These are phyloP conservation scores for Rhinolophus sinicus DNA, from an alignment of 2,113 vertebrate genomes.

Conservation along the genomic window DNA sequence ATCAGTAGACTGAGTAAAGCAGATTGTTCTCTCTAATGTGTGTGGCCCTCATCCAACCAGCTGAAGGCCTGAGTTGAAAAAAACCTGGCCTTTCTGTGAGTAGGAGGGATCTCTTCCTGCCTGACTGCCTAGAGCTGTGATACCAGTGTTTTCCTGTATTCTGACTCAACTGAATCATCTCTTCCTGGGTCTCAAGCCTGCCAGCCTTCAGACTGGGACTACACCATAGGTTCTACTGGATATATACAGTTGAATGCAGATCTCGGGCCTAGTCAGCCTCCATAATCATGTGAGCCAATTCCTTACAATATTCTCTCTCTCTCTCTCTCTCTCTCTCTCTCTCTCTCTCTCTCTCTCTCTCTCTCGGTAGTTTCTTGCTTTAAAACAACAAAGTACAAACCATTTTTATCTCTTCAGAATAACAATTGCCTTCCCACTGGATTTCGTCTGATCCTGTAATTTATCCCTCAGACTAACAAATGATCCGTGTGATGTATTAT, in stretches of 20 bases:
- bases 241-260: neutral
- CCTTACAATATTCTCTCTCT: neutral
- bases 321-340: neutral
- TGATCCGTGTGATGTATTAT: neutral
- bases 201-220: neutral
- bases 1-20: neutral
- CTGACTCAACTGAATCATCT: neutral
- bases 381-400: neutral
- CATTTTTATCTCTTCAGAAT: neutral
- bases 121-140: neutral
- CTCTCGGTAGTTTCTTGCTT: neutral
- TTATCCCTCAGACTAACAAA: neutral
- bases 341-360: neutral
- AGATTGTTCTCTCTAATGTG: neutral
- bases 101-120: fast-evolving
- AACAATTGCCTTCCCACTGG: neutral
- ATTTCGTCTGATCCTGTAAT: neutral
- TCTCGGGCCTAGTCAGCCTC: neutral
- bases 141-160: neutral
- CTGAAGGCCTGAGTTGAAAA: neutral
- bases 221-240: fast-evolving
- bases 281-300: neutral
- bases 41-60: neutral
- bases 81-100: fast-evolving
- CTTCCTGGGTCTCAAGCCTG: neutral